phyloP scores from a whole-genome alignment of 2,113 vertebrate species.

The Saccopteryx leptura region DNA sequence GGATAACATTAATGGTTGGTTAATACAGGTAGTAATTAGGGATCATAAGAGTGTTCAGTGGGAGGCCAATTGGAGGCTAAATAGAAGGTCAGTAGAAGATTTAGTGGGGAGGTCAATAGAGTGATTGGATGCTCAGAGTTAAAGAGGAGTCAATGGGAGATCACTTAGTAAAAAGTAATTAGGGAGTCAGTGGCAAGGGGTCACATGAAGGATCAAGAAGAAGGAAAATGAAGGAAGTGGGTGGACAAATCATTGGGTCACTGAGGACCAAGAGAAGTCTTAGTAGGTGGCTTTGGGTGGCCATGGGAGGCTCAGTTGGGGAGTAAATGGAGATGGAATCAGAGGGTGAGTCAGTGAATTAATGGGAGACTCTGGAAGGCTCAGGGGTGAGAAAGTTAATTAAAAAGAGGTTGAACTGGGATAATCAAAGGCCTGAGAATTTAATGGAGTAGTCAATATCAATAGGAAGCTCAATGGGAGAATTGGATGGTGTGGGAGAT shows the following conservation, averaged over 20 bases:
- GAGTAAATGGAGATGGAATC: neutral
- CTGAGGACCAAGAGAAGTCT: neutral
- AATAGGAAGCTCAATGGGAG: neutral
- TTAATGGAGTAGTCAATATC: neutral
- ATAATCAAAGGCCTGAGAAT: neutral
- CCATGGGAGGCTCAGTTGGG: neutral
- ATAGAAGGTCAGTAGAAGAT: neutral
- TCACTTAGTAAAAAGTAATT: neutral
- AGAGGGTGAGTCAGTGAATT: neutral
- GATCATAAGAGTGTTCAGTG: neutral
- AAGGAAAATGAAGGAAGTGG: neutral
- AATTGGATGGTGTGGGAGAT: neutral
- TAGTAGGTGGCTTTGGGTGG: neutral
- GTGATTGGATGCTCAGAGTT: neutral
- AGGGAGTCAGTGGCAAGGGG: neutral
- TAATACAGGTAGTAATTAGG: neutral
- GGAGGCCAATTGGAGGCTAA: neutral
- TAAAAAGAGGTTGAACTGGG: neutral
- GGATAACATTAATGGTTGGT: neutral
- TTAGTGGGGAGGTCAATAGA: neutral
- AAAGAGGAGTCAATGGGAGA: neutral
- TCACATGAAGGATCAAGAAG: neutral
- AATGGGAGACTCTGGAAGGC: neutral
- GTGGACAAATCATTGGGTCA: neutral
- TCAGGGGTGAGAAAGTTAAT: neutral